phyloP scores from a whole-genome alignment of 2,797 vertebrate genomes.

The Xenopus petersii region DNA sequence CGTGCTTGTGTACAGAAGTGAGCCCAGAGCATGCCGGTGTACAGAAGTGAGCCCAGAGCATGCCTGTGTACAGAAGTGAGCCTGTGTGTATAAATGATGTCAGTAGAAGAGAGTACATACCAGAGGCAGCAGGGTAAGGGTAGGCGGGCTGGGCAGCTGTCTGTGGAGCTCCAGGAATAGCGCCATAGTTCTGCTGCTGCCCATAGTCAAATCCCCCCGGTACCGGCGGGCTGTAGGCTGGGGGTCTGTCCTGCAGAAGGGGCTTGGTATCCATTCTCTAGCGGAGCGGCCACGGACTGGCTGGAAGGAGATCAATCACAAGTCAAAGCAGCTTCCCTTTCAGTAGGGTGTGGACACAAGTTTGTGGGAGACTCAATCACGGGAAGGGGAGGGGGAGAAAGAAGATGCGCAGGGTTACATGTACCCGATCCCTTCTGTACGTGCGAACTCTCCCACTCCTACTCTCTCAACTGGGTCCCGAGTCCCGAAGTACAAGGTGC shows the following conservation, averaged over 20 bases:
- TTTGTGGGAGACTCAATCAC: not conserved
- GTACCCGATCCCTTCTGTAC: not conserved
- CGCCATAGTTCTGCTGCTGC: constrained; percentile 75
- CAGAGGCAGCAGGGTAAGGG: constrained; percentile 66
- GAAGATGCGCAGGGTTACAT: not conserved
- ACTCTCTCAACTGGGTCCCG: not conserved
- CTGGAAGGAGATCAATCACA: not conserved
- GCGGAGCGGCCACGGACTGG: not conserved
- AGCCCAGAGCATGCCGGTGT: no score
- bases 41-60: no score
- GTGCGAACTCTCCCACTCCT: not conserved
- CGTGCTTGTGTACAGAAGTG: no score
- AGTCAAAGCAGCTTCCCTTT: not conserved
- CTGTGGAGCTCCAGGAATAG: constrained; percentile 72
- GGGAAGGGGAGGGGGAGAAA: no score
- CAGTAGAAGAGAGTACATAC: constrained; percentile 52
- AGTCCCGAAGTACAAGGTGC: constrained; percentile 35
- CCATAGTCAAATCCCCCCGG: constrained; percentile 77
- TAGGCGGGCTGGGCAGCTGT: constrained; percentile 62
- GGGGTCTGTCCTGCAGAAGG: constrained; percentile 86
- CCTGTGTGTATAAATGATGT: no score
- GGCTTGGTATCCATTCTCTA: constrained; percentile 84
- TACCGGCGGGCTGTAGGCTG: constrained; percentile 78
- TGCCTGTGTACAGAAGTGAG: no score
- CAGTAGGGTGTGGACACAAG: not conserved